A percentile compares a stretch with the other conserved stretches of the same genome.
Evolutionary conservation across 2,797 vertebrate genomes (phyloP).

Genomic region (Cuculus canorus): DNA sequence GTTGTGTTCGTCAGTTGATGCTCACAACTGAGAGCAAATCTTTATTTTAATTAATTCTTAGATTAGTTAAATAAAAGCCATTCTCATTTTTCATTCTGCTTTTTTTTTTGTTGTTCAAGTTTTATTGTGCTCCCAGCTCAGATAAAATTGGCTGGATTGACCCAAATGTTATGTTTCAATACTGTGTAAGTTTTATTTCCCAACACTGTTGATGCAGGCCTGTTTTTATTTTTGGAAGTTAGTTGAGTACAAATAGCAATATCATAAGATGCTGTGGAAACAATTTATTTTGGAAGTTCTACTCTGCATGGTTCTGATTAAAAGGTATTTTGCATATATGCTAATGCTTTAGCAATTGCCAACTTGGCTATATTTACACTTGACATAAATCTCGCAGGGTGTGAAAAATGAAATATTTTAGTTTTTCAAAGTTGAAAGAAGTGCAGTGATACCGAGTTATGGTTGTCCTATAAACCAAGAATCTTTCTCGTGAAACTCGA

Average conservation of each 20-base stretch:
- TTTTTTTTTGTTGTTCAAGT: not conserved
- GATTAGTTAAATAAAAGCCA: constrained; percentile 37
- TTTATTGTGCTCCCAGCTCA: not conserved
- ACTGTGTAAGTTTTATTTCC: not conserved
- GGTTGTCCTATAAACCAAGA: not conserved
- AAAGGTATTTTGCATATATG: not conserved
- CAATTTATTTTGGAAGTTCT: not conserved
- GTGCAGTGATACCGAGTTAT: rapidly evolving
- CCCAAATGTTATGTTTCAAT: not conserved
- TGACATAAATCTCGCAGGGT: not conserved
- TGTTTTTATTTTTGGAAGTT: not conserved
- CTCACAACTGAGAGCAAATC: constrained; percentile 48
- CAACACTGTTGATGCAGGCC: not conserved
- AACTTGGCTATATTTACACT: not conserved
- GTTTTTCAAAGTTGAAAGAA: not conserved
- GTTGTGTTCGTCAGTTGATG: constrained; percentile 23
- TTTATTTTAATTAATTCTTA: constrained; percentile 59
- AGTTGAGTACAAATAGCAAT: not conserved
- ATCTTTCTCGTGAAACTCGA: not conserved
- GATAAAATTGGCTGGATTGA: not conserved
- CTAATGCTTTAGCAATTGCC: not conserved
- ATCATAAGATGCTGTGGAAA: not conserved
- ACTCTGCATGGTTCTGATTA: not conserved
- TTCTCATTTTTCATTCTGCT: not conserved
- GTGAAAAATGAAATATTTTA: not conserved